A percentile compares a stretch with the other conserved stretches of the same genome.
Evolutionary conservation across 2,888 invertebrate genomes (phyloP).

Genomic region (Stramonita haemastoma): DNA sequence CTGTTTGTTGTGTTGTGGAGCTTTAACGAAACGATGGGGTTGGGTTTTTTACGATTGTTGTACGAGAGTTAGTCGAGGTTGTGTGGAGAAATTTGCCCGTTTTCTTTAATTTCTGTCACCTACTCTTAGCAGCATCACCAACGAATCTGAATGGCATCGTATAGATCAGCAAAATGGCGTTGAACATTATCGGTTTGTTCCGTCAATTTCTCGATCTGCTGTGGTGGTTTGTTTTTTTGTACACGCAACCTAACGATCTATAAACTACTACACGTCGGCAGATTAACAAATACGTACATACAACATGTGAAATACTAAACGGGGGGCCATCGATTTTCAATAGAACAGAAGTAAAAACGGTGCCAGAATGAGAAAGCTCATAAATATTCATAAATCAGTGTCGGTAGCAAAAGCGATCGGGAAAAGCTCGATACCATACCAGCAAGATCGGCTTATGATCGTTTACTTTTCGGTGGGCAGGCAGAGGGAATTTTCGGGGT

Average conservation of each 20-base stretch:
- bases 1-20: neutral
- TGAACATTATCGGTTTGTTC: neutral
- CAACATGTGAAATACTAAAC: neutral
- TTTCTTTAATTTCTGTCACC: neutral
- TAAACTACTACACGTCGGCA: no score
- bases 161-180: constrained; percentile 1
- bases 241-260: no score
- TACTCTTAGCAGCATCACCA: no score
- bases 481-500: neutral
- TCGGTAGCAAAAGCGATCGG: neutral
- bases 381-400: constrained; percentile 27
- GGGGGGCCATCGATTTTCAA: neutral
- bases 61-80: neutral
- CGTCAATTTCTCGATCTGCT: no score
- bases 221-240: no score
- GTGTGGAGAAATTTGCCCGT: neutral
- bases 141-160: neutral
- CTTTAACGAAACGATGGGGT: neutral
- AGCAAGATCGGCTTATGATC: neutral
- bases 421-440: neutral
- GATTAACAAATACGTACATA: no score
- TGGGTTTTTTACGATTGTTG: neutral
- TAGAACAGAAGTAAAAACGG: neutral
- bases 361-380: constrained; percentile 10
- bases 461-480: neutral